Conservation (phyloP, 1,140 invertebrate species). For the Conus betulinus region DNA sequence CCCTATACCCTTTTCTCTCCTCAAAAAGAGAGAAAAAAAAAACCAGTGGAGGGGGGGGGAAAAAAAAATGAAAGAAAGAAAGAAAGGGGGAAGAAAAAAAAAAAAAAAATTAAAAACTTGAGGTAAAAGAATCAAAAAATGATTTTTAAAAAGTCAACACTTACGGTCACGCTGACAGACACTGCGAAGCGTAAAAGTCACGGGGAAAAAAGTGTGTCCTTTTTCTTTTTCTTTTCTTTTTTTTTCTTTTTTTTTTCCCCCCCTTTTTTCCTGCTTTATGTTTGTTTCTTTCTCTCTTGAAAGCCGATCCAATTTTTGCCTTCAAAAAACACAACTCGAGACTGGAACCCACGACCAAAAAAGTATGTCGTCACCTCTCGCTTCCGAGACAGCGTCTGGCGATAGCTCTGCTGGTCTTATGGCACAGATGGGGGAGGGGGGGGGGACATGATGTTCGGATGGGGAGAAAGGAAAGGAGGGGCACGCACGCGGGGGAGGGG, state of each 20-base stretch:
- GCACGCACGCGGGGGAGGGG: neutral
- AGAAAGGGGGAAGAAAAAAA: neutral
- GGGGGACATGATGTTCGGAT: neutral
- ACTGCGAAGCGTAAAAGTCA: neutral
- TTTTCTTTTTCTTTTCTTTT: neutral
- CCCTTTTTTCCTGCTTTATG: neutral
- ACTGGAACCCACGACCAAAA: neutral
- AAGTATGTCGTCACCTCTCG: neutral
- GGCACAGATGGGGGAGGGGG: neutral
- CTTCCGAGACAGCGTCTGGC: slow-evolving; percentile 5
- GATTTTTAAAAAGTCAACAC: neutral
- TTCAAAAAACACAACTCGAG: neutral
- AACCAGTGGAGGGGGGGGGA: neutral
- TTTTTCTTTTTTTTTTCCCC: neutral
- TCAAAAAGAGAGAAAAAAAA: neutral
- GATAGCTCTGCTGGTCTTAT: neutral
- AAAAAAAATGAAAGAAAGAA: neutral
- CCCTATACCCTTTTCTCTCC: too few relatives aligned
- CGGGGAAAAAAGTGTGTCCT: neutral
- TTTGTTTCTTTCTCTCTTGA: too few relatives aligned
- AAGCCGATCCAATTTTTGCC: too few relatives aligned
- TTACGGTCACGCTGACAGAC: neutral
- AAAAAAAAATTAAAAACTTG: neutral
- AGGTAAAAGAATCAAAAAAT: neutral
- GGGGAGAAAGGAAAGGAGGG: neutral